A percentile compares a stretch with the other conserved stretches of the same genome.
Evolutionary conservation across 2,113 vertebrate genomes (phyloP).

Genomic region (Otis tarda): DNA sequence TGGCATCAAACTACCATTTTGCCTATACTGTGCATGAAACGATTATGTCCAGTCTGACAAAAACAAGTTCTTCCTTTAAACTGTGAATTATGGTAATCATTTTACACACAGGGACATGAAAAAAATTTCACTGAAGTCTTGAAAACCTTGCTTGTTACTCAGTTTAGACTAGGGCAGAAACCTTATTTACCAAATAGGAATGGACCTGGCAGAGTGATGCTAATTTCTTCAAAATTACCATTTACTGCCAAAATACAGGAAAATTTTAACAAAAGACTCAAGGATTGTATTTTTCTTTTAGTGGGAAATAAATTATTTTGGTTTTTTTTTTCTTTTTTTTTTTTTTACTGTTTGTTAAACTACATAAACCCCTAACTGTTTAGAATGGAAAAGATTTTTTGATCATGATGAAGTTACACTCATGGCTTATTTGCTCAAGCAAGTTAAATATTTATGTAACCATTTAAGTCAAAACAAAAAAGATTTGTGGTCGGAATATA

Average conservation of each 20-base stretch:
- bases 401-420: background rate
- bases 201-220: background rate
- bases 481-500: background rate
- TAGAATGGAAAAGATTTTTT: background rate
- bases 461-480: background rate
- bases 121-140: background rate
- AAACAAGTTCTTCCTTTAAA: background rate
- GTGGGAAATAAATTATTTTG: background rate
- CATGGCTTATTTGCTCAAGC: background rate
- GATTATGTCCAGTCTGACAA: background rate
- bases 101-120: background rate
- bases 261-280: background rate
- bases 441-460: conserved; percentile 11
- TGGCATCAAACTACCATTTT: background rate
- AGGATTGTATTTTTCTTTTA: background rate
- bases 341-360: background rate
- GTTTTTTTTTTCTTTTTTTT: background rate
- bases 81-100: background rate
- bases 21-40: background rate
- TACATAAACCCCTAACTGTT: background rate
- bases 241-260: background rate
- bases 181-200: background rate
- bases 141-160: background rate
- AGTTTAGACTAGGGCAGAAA: background rate
- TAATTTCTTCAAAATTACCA: background rate